phyloP scores from a whole-genome alignment of 2,797 vertebrate species.

The Loriculus beryllinus region DNA sequence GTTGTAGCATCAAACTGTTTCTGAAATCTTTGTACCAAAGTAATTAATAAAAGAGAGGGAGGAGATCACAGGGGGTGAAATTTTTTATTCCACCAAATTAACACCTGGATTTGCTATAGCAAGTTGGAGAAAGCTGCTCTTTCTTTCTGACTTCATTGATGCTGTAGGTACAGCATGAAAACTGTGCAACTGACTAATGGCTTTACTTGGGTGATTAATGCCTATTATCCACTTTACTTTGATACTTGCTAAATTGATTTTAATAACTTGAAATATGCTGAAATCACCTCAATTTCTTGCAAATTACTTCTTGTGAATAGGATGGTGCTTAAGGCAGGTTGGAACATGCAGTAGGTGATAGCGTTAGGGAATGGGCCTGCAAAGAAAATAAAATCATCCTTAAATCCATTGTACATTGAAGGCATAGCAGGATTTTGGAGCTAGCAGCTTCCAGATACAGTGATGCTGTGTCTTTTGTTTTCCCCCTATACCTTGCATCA shows the following conservation, averaged over 20 bases:
- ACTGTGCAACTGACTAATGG: constrained; percentile 63
- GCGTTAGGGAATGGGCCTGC: neutral
- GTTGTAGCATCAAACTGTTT: constrained; percentile 23
- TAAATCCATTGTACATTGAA: rapidly evolving
- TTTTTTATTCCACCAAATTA: constrained; percentile 29
- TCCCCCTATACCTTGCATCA: neutral
- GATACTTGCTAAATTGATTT: constrained; percentile 50
- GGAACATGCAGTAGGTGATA: neutral
- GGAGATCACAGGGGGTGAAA: neutral
- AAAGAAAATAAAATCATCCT: neutral
- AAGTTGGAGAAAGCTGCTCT: constrained; percentile 40
- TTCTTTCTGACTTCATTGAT: constrained; percentile 45
- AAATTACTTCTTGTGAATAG: neutral
- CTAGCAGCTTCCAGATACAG: neutral
- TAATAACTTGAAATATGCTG: constrained; percentile 52
- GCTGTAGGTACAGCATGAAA: constrained; percentile 24
- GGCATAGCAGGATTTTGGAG: neutral
- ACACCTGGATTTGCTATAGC: constrained; percentile 31
- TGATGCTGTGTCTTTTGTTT: neutral
- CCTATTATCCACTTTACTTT: constrained; percentile 54
- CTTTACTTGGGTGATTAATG: constrained; percentile 69
- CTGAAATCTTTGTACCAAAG: neutral
- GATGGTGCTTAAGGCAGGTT: constrained; percentile 22
- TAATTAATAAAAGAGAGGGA: constrained; percentile 44
- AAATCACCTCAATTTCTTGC: constrained; percentile 43